Base-by-base conservation (phyloP, 2,797 vertebrate species). In the Eulemur mongoz region DNA sequence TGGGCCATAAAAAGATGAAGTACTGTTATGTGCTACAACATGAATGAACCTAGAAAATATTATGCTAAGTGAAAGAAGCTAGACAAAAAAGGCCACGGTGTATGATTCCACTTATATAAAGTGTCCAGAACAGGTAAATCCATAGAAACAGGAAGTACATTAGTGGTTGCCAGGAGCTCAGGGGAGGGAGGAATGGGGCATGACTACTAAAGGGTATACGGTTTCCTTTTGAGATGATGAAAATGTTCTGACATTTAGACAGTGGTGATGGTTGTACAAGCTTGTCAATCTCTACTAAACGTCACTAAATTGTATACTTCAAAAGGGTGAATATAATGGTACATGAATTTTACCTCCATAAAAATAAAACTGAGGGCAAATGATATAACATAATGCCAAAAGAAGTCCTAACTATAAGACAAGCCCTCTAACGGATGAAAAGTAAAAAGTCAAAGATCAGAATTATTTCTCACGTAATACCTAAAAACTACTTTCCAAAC, bases 291-390 rank as follows among this genome's bases (percentile, higher is more conserved):
- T 54, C 22, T 54, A 96, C 22, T 65, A 84, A 95, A 96, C 94
- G 38, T 11, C 75, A 76, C 30, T 65, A 23, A 80, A 70, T 3
- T 91, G 27, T 75, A 91, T 1, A 81, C 65, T 59, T 69, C 67
- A 61, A 57, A 94, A 92, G 54, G 25, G 50, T 84, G 27, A 80
- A 25, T 80, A 90, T 48, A 38, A 78, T 4, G 35, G 20, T 30
- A 52, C 82, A 6, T 86, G 22, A 52, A 82, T 57, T 95, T 91
- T 80, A 86, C 65, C 87, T 84, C 59, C 93, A 84, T 86, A 76
- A 78, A 96, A 91, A 79, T 69, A 48, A 76, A 93, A 93, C 84
- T 50, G n/a, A 96, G 78, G n/a, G 13, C 40, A 91, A 91, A 95
- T 65, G 54, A 89, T 57, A 91, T 23, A 86, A 87, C 35, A 69